Conservation (phyloP, 1,140 invertebrate species). For the Drosophila funebris region DNA sequence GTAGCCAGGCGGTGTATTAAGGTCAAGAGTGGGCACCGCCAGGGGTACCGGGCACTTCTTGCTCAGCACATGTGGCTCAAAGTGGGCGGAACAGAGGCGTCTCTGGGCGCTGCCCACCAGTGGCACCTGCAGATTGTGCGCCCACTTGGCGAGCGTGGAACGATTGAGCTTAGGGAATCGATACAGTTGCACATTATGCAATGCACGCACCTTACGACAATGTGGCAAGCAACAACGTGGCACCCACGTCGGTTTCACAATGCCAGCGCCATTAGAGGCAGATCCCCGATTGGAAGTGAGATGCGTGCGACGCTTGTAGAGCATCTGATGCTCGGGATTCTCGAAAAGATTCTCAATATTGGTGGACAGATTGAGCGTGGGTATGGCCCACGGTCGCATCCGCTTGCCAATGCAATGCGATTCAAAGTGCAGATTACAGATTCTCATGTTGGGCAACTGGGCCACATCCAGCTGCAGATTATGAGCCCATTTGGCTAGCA, state of each 20-base stretch:
- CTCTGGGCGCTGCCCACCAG: constrained; percentile 69
- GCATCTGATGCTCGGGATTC: constrained; percentile 68
- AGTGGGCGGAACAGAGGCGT: constrained; percentile 71
- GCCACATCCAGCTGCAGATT: constrained; percentile 64
- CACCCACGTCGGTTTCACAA: constrained; percentile 69
- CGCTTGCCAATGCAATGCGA: constrained; percentile 77
- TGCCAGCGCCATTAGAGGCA: background rate
- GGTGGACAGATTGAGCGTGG: constrained; percentile 67
- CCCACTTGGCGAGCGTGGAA: constrained; percentile 73
- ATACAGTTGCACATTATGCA: constrained; percentile 74
- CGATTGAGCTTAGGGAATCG: constrained; percentile 78
- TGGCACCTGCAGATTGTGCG: constrained; percentile 75
- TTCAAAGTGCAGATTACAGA: constrained; percentile 79
- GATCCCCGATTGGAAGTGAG: constrained; percentile 23
- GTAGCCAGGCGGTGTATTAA: constrained; percentile 68
- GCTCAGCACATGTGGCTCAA: constrained; percentile 72
- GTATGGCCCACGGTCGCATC: constrained; percentile 76
- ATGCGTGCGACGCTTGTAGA: constrained; percentile 64
- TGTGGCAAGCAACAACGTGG: constrained; percentile 74
- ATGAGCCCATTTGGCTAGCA: constrained; percentile 75
- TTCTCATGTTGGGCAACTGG: constrained; percentile 51
- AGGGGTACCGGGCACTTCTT: constrained; percentile 77
- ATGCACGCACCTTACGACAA: constrained; percentile 69
- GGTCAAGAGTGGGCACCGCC: constrained; percentile 73
- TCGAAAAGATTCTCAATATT: constrained; percentile 76